Evolutionary conservation across 2,797 vertebrate species (phyloP).

Genomic region (Lutjanus argentimaculatus): DNA sequence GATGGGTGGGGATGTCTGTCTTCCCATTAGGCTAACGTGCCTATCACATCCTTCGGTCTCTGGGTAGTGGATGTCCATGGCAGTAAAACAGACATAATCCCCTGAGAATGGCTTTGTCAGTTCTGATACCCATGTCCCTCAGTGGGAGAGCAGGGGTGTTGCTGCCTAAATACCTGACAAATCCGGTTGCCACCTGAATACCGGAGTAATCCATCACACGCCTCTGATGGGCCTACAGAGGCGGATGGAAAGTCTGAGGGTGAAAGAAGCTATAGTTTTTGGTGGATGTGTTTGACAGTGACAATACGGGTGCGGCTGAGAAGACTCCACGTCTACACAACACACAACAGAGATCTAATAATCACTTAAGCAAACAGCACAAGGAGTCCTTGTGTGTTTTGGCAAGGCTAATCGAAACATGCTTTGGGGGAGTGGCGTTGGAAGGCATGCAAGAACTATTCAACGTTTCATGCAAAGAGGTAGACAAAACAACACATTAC

Average conservation of each 20-base stretch:
- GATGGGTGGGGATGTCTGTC: neutral
- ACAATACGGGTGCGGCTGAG: slow-evolving; percentile 43
- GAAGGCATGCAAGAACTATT: slow-evolving; percentile 69
- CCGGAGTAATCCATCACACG: slow-evolving; percentile 65
- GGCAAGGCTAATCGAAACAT: slow-evolving; percentile 54
- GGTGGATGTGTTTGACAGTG: slow-evolving; percentile 47
- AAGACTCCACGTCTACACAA: slow-evolving; percentile 43
- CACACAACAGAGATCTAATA: slow-evolving; percentile 56
- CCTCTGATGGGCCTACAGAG: slow-evolving; percentile 58
- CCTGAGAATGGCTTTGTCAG: slow-evolving; percentile 66
- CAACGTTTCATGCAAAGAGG: slow-evolving; percentile 73
- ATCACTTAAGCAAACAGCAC: slow-evolving; percentile 49
- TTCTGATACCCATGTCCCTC: slow-evolving; percentile 71
- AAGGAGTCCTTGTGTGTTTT: slow-evolving; percentile 50
- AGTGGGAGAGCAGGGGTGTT: slow-evolving; percentile 56
- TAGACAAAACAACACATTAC: slow-evolving; percentile 39
- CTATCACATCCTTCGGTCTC: slow-evolving; percentile 54
- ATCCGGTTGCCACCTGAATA: slow-evolving; percentile 72
- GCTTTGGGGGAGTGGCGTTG: slow-evolving; percentile 46
- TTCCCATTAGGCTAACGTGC: slow-evolving; percentile 49
- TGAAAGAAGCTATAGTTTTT: slow-evolving; percentile 47
- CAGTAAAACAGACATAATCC: slow-evolving; percentile 72
- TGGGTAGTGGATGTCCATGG: slow-evolving; percentile 42
- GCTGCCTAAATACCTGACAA: slow-evolving; percentile 75
- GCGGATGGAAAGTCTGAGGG: slow-evolving; percentile 49